Evolutionary conservation across 1,140 invertebrate genomes (phyloP).

Genomic region (Pomacea maculata): DNA sequence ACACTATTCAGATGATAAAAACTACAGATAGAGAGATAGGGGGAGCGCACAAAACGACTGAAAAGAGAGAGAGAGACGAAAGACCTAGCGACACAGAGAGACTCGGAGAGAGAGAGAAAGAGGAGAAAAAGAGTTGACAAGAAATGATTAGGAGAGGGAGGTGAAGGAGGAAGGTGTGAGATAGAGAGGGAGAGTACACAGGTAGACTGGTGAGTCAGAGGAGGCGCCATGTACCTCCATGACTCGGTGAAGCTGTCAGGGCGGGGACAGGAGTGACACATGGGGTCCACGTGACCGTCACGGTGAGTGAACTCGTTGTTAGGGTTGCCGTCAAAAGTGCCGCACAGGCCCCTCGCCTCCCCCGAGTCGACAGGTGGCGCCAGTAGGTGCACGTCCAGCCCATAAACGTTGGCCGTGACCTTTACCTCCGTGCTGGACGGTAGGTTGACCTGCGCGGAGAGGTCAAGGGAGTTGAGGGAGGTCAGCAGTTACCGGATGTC

Average conservation of each 20-base stretch:
- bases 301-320: slow-evolving; percentile 25
- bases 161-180: neutral
- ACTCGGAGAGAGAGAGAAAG: neutral
- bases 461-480: neutral
- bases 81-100: too few relatives aligned
- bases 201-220: too few relatives aligned
- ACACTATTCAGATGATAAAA: too few relatives aligned
- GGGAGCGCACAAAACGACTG: too few relatives aligned
- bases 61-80: too few relatives aligned
- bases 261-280: neutral
- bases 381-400: slow-evolving; percentile 17
- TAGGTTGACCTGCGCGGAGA: slow-evolving; percentile 13
- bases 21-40: too few relatives aligned
- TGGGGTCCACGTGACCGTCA: neutral
- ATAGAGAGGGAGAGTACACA: neutral
- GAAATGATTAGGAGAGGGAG: neutral
- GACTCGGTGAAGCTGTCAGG: slow-evolving; percentile 22
- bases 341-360: slow-evolving; percentile 19
- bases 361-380: slow-evolving; percentile 12
- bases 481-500: too few relatives aligned
- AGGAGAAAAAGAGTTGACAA: too few relatives aligned
- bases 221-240: slow-evolving; percentile 17
- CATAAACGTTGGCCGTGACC: neutral
- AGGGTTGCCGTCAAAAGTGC: slow-evolving; percentile 20
- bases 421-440: slow-evolving; percentile 25